Percentiles rank a stretch among this genome's conserved stretches.
These are phyloP conservation scores for Brachionus plicatilis DNA, from an alignment of 1,140 invertebrate species.

Conservation along the genomic window DNA sequence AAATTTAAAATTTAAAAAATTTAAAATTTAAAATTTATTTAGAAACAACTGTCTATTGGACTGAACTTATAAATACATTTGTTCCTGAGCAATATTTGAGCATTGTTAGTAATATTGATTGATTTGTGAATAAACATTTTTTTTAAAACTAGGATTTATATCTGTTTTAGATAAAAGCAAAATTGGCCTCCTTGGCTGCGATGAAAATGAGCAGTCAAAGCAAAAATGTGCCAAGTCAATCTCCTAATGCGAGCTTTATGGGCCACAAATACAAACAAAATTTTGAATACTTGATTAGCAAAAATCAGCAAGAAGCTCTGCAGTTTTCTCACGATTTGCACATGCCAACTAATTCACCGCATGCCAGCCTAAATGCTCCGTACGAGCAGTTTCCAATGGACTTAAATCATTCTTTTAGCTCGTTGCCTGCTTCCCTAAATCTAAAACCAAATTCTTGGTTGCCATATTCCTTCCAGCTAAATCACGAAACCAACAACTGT, in stretches of 20 bases:
- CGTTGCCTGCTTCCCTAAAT: not conserved
- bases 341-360: not conserved
- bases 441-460: conserved; percentile 36
- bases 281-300: not conserved
- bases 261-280: conserved; percentile 12
- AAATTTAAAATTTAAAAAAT: not conserved
- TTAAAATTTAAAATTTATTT: not conserved
- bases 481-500: not conserved
- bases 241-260: not conserved
- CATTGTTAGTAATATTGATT: not conserved
- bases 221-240: not conserved
- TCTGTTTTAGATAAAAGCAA: not conserved
- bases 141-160: not conserved
- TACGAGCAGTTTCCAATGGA: not conserved
- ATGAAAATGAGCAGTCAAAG: not conserved
- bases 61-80: not conserved
- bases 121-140: not conserved
- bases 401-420: not conserved
- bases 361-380: not conserved
- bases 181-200: not conserved
- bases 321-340: not conserved
- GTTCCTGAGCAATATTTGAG: conserved; percentile 29
- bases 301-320: conserved; percentile 6
- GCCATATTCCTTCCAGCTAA: conserved; percentile 20
- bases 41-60: conserved; percentile 22